Percentiles rank a stretch among this genome's conserved stretches.
These are phyloP conservation scores for Aradophagus sp. DNA, from an alignment of 1,140 invertebrate species.

Conservation along the genomic window DNA sequence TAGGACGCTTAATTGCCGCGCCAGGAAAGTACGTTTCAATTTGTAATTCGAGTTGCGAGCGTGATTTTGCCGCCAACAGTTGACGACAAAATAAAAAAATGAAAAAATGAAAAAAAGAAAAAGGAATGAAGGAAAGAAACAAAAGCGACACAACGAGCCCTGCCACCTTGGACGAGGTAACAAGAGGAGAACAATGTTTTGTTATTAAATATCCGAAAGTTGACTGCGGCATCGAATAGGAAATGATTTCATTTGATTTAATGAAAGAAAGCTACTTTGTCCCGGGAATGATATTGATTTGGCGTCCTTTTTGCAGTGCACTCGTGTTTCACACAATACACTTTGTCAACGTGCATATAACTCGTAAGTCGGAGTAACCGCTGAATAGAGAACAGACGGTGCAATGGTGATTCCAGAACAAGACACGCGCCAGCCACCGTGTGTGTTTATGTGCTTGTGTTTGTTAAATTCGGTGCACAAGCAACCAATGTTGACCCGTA, in stretches of 20 bases:
- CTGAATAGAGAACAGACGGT: constrained; percentile 36
- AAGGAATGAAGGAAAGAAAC: constrained; percentile 6
- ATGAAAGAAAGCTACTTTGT: constrained; percentile 21
- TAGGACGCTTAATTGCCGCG: constrained; percentile 9
- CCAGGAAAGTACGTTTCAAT: constrained; percentile 24
- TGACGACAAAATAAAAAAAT: too few relatives aligned
- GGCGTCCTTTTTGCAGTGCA: constrained; percentile 42
- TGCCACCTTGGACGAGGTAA: constrained; percentile 15
- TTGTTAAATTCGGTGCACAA: constrained; percentile 11
- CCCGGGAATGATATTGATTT: constrained; percentile 37
- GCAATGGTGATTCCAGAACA: constrained; percentile 17
- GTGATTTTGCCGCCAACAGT: background rate
- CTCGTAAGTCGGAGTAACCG: constrained; percentile 27
- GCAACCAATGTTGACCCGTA: constrained; percentile 43
- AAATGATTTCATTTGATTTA: constrained; percentile 46
- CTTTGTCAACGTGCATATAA: constrained; percentile 37
- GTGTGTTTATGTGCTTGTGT: constrained; percentile 1
- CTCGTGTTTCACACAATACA: constrained; percentile 33
- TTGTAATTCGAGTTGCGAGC: constrained; percentile 4
- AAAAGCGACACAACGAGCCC: constrained; percentile 2
- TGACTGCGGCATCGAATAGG: constrained; percentile 34
- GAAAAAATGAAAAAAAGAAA: too few relatives aligned
- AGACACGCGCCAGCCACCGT: background rate
- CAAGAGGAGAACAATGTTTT: constrained; percentile 23
- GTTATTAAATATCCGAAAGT: constrained; percentile 25